Evolutionary conservation across 2,797 vertebrate genomes (phyloP), one percentile per base, ranked within the genome.

Genomic region (Lindbergichthys nudifrons): DNA sequence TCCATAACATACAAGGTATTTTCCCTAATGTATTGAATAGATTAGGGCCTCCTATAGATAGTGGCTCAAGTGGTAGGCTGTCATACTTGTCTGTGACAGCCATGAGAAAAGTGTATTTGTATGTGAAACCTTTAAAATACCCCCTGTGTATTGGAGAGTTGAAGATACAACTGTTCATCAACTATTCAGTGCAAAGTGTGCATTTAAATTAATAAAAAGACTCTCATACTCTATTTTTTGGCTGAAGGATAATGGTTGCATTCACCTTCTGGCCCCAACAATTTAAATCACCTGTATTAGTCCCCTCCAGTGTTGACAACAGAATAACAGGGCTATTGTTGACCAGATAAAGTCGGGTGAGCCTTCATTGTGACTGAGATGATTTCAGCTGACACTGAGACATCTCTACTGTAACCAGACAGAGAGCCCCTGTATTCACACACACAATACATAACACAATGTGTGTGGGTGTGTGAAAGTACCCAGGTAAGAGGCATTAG

Each of bases 311-410:
- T 71, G 86, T 67, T 88, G 86, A 92, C 79, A 88, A 70, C 73
- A 75, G 84, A 87, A 88, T 83, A 90, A 89, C 57, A 15, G 80
- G 21, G 15, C 78, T 82, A 67, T 87, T 89, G 88, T 89, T 65
- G 41, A 63, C 56, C 36, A 4, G 47, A 79, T 67, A 68, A 57
- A 80, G 39, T 8, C 56, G 67, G 70, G 79, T 77, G 59, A 63
- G 45, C 10, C 64, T 62, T 84, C 69, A 83, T 76, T 83, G 79
- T 75, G 45, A 68, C 53, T 42, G 73, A 79, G 70, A 79, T 54
- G 69, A 76, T 76, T 84, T 76, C 39, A 68, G 52, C 75, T 86
- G 90, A 90, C 93, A 87, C 75, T 62, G 86, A 91, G 50, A 87
- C 79, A 67, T 8, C 2, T 9, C 15, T 45, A 75, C 85, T 82